Conservation (phyloP, 2,797 vertebrate genomes). For the Morelia viridis region DNA sequence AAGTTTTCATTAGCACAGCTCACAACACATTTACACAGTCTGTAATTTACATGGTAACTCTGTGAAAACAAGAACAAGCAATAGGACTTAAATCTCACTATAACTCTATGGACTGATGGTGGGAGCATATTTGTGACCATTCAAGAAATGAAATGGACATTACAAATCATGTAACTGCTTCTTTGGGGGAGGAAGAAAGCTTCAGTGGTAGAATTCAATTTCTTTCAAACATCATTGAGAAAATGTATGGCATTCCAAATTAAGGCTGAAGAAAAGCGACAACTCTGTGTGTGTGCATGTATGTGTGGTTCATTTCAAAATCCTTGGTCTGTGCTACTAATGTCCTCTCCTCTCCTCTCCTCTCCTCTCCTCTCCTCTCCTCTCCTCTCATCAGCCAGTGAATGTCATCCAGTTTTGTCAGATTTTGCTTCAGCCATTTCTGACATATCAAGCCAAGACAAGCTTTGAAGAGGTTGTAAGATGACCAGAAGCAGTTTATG, state of each 20-base stretch:
- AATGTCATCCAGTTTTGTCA: conserved; percentile 8
- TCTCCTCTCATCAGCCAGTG: neutral
- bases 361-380: too few relatives aligned
- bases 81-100: neutral
- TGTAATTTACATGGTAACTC: fast-evolving
- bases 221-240: neutral
- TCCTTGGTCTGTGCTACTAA: neutral
- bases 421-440: conserved; percentile 2
- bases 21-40: neutral
- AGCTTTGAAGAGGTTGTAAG: conserved; percentile 41
- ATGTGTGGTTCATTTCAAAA: neutral
- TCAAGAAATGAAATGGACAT: conserved; percentile 20
- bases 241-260: conserved; percentile 10
- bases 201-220: neutral
- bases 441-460: conserved; percentile 2
- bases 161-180: neutral
- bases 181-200: neutral
- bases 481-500: conserved; percentile 36
- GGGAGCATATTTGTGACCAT: neutral
- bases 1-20: neutral
- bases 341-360: neutral
- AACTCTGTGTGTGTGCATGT: neutral
- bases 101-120: neutral
- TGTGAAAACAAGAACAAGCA: neutral
- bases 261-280: conserved; percentile 16